Evolutionary conservation across 2,113 vertebrate species (phyloP).

Genomic region (Tringa solitaria): DNA sequence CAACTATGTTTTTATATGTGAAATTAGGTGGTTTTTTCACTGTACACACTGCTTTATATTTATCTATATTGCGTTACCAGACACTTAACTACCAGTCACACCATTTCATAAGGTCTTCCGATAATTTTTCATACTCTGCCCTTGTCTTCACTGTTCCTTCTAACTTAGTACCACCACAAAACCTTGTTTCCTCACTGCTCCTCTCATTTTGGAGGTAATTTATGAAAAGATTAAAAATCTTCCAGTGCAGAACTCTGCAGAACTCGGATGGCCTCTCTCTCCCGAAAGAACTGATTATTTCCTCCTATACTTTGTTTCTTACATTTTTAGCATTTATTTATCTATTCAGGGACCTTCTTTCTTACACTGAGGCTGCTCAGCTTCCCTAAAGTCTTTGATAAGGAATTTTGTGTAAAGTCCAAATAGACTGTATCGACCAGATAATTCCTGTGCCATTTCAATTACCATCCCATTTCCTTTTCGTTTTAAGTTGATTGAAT

Average conservation of each 20-base stretch:
- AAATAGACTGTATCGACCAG: neutral
- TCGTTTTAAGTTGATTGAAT: constrained; percentile 2
- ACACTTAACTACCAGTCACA: neutral
- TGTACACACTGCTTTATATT: neutral
- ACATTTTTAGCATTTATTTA: neutral
- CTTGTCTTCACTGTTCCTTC: neutral
- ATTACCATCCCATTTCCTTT: constrained; percentile 8
- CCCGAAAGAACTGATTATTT: neutral
- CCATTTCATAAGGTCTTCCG: neutral
- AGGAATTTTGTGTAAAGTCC: neutral
- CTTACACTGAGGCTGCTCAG: neutral
- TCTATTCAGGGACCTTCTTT: neutral
- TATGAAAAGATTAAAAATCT: neutral
- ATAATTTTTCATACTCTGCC: neutral
- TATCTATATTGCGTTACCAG: neutral
- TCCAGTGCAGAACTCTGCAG: neutral
- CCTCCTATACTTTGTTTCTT: neutral
- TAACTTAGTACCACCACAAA: neutral
- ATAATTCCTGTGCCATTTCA: neutral
- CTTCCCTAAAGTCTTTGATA: constrained; percentile 4
- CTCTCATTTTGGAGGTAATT: neutral
- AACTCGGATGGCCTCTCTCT: neutral
- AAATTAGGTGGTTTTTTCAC: neutral
- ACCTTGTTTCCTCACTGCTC: neutral
- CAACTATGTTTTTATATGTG: neutral